Percentiles rank a stretch among this genome's conserved stretches.
Evolutionary conservation across 2,113 vertebrate genomes (phyloP).

Genomic region (Syngnathus scovelli): DNA sequence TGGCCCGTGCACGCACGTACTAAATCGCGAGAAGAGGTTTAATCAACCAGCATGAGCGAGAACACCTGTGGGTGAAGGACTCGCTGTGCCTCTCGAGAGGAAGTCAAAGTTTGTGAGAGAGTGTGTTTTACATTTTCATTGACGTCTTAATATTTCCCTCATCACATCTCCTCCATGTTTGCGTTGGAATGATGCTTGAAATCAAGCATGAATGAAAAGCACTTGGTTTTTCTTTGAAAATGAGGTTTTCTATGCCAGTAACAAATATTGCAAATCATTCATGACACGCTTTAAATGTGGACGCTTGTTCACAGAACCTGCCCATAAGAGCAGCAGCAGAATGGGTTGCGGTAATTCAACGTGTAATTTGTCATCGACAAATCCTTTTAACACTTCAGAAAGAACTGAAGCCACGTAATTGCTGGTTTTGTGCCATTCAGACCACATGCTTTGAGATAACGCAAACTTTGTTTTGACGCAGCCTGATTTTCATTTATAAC

Average conservation of each 20-base stretch:
- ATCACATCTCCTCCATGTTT: slow-evolving; percentile 8
- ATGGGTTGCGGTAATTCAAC: neutral
- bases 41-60: slow-evolving; percentile 20
- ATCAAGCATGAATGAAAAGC: neutral
- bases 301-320: neutral
- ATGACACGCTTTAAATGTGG: neutral
- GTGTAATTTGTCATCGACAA: neutral
- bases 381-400: neutral
- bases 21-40: slow-evolving; percentile 14
- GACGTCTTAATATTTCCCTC: neutral
- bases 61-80: slow-evolving; percentile 29
- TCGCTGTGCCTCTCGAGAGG: neutral
- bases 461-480: too few relatives aligned
- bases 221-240: too few relatives aligned
- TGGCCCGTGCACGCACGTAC: neutral
- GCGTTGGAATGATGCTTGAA: slow-evolving; percentile 14
- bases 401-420: neutral
- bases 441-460: neutral
- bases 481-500: too few relatives aligned
- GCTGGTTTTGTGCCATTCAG: neutral
- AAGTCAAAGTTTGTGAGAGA: slow-evolving; percentile 12
- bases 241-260: too few relatives aligned
- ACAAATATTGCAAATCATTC: too few relatives aligned
- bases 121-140: neutral
- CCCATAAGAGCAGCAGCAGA: neutral